Base-by-base conservation (phyloP, 2,888 invertebrate genomes). In the Microctonus aethiopoides region DNA sequence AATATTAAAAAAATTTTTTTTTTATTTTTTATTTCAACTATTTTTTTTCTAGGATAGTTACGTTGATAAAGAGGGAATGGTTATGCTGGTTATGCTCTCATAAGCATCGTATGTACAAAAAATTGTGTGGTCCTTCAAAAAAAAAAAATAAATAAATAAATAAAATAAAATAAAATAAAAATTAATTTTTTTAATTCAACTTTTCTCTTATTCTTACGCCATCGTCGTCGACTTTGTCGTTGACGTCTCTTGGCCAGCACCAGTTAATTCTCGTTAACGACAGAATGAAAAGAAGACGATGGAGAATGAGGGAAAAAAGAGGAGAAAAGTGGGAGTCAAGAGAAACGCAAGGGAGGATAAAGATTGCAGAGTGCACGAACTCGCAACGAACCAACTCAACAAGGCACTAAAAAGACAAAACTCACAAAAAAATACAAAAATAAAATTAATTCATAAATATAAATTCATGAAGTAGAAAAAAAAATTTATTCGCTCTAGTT, bases 261-360 rank as follows among this genome's bases (percentile, higher is more conserved):
- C 39, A 13, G 39, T 46, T 46, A 46, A 46, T 46, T 46, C 46
- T 46, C 46, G 46, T 46, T 46, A 46, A 46, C 46, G 46, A n/a
- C n/a, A 46, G 16, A 46, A 46, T 16, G 46, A 20, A 46, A 46
- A 16, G 46, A 46, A 46, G 13, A n/a, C 4, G n/a, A 13, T n/a
- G 39, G 16, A 29, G 29, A 29, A 29, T 29, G 29, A 29, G 7
- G 7, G 29, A 29, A 7, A 29, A 7, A 29, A 29, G 7, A 29
- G 29, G 29, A 29, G 7, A 4, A 29, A 7, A 29, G 4, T 29
- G 29, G 7, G 7, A 29, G 3, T 5, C 3, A 29, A 29, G 3
- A 29, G 7, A 29, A 29, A 7, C 7, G 29, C 3, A 29, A 29
- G 7, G 3, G 7, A 29, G 7, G 7, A 29, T 29, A 46, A 46